Conservation (phyloP, 2,113 vertebrate species). For the Gila orcuttii region DNA sequence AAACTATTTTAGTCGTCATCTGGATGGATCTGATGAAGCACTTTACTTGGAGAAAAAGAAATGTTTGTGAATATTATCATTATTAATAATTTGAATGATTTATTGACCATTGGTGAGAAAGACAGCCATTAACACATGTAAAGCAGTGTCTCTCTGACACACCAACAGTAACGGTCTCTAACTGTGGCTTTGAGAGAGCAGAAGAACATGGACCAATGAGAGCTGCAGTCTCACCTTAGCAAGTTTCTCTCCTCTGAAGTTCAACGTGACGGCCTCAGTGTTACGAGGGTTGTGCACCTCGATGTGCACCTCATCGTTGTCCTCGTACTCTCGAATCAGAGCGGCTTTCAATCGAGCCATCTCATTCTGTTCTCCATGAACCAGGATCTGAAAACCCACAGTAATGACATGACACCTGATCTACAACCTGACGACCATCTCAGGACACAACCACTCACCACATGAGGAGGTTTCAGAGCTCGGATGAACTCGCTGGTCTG, state of each 20-base stretch:
- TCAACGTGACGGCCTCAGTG: conserved; percentile 94
- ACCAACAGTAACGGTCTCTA: neutral
- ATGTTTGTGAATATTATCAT: neutral
- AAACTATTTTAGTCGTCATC: neutral
- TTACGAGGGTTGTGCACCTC: conserved; percentile 97
- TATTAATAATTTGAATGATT: too few species aligned
- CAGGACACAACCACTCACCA: conserved; percentile 77
- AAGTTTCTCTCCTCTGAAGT: conserved; percentile 97
- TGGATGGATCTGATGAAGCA: neutral
- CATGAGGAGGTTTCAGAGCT: conserved; percentile 95
- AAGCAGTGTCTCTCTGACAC: too few species aligned
- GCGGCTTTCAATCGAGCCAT: conserved; percentile 98
- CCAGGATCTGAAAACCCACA: conserved; percentile 82
- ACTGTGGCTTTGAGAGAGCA: neutral
- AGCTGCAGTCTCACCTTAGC: conserved; percentile 83
- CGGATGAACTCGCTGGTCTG: conserved; percentile 99
- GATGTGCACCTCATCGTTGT: conserved; percentile 96
- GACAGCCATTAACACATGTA: too few species aligned
- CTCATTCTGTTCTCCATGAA: conserved; percentile 98
- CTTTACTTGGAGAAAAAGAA: neutral
- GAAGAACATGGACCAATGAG: neutral
- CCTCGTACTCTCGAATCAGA: conserved; percentile 94
- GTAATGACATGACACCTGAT: neutral
- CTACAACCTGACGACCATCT: neutral
- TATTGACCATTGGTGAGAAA: too few species aligned